A percentile compares a stretch with the other conserved stretches of the same genome.
Evolutionary conservation across 2,888 invertebrate genomes (phyloP).

Genomic region (Stenodera caucasica): DNA sequence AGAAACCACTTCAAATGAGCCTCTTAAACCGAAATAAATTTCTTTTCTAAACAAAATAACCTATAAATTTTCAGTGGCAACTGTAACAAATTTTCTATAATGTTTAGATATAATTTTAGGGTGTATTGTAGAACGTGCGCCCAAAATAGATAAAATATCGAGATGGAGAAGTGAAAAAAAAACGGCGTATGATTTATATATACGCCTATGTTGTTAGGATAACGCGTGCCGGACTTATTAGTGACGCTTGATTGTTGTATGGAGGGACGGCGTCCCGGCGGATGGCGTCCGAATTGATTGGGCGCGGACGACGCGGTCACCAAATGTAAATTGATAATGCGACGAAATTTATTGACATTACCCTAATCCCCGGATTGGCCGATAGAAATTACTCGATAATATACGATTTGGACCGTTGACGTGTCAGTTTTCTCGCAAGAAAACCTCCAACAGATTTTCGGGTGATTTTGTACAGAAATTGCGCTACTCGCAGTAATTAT

Average conservation of each 20-base stretch:
- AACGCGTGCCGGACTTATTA: constrained; percentile 24
- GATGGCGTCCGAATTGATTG: constrained; percentile 5
- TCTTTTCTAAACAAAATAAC: background rate
- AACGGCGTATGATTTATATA: too few relatives aligned
- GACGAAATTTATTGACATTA: constrained; percentile 8
- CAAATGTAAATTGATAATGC: constrained; percentile 4
- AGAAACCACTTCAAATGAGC: constrained; percentile 1
- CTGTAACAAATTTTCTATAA: background rate
- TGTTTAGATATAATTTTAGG: background rate
- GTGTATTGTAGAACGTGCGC: background rate
- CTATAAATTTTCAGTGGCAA: background rate
- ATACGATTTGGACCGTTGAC: too few relatives aligned
- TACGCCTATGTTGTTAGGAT: constrained; percentile 23
- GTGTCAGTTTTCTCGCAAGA: too few relatives aligned
- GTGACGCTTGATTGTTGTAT: constrained; percentile 20
- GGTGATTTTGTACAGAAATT: too few relatives aligned
- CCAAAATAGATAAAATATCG: background rate
- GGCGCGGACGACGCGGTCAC: constrained; percentile 9
- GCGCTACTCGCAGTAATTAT: background rate
- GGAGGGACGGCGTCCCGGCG: constrained; percentile 6
- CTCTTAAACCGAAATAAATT: background rate
- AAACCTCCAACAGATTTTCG: too few relatives aligned
- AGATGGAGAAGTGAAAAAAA: too few relatives aligned
- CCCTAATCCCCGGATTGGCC: background rate
- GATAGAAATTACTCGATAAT: background rate